These are phyloP conservation scores for Enteromius treurensis DNA, from an alignment of 2,797 vertebrate genomes.

Conservation along the genomic window DNA sequence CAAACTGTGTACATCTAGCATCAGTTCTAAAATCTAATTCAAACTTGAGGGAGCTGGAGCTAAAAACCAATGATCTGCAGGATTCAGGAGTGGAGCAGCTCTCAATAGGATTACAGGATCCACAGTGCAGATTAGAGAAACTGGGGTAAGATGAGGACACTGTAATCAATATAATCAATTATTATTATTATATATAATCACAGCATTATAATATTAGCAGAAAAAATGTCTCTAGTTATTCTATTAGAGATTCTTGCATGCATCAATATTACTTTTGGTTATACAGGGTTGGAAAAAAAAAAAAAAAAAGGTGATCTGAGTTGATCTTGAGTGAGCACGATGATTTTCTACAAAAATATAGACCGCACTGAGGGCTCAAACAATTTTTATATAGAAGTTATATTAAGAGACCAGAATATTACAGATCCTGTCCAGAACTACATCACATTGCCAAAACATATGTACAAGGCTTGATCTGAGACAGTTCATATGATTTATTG, in stretches of 20 bases:
- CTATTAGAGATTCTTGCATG: background rate
- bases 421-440: no score
- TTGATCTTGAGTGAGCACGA: no score
- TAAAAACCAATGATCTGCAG: background rate
- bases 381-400: no score
- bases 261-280: background rate
- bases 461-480: no score
- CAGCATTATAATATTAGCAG: background rate
- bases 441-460: no score
- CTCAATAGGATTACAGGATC: background rate
- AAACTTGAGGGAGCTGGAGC: background rate
- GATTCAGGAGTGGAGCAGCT: background rate
- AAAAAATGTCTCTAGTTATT: background rate
- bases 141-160: background rate
- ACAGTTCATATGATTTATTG: no score
- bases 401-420: no score
- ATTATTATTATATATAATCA: no score
- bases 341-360: no score
- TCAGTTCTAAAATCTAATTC: background rate
- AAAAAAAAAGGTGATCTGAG: no score
- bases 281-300: background rate
- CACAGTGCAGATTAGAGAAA: background rate
- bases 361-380: no score
- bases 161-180: no score
- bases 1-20: slow-evolving; percentile 19